Conservation (phyloP, 2,888 invertebrate genomes). For the Arge pagana region DNA sequence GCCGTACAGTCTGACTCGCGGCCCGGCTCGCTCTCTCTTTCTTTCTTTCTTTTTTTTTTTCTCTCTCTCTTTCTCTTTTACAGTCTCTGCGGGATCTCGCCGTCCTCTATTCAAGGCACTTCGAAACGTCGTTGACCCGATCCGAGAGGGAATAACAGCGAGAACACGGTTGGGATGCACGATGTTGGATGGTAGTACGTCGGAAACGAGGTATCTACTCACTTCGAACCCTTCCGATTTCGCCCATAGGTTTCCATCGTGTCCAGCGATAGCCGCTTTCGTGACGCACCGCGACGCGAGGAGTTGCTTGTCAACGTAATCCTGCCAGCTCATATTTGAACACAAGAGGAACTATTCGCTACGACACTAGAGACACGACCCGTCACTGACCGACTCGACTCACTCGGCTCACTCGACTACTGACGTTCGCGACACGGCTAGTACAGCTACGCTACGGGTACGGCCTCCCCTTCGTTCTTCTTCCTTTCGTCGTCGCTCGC, state of each 20-base stretch:
- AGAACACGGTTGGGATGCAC: not conserved
- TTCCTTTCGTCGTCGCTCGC: slow-evolving; percentile 2
- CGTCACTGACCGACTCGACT: slow-evolving; percentile 53
- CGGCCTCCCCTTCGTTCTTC: slow-evolving; percentile 13
- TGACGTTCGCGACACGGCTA: slow-evolving; percentile 29
- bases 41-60: slow-evolving; percentile 12
- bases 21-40: slow-evolving; percentile 16
- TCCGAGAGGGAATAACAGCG: not conserved
- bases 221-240: slow-evolving; percentile 93
- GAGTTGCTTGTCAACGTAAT: slow-evolving; percentile 97
- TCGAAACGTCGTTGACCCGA: too few species aligned
- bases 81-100: slow-evolving; percentile 5
- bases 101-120: too few species aligned
- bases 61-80: slow-evolving; percentile 11
- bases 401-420: slow-evolving; percentile 52
- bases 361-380: slow-evolving; percentile 38
- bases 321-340: slow-evolving; percentile 89
- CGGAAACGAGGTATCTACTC: too few species aligned
- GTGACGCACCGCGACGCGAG: slow-evolving; percentile 93
- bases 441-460: slow-evolving; percentile 14
- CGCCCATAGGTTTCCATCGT: slow-evolving; percentile 94
- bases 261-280: slow-evolving; percentile 93
- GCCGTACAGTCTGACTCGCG: slow-evolving; percentile 23
- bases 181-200: not conserved
- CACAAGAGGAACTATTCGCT: slow-evolving; percentile 36